Evolutionary conservation across 2,888 invertebrate species (phyloP), one percentile per base, ranked within the genome.

Genomic region (Tortricodes alternella): DNA sequence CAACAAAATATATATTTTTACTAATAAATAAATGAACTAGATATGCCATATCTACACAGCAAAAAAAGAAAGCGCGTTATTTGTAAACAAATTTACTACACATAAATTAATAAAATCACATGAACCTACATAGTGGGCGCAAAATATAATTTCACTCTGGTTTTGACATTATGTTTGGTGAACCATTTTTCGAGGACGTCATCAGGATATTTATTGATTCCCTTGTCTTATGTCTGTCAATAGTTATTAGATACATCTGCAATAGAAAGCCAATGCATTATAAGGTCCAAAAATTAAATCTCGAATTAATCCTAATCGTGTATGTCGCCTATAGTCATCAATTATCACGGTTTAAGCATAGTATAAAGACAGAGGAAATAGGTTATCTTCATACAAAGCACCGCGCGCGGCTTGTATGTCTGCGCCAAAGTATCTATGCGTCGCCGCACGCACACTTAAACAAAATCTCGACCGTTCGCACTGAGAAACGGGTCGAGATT

Each of bases 11-110:
- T 67, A 71, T 73, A 73, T 71, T 69, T 71, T 67, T 73, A n/a
- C 74, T 80, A 81, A 73, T 74, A 78, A 78, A 76, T 73, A 78
- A 79, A 76, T 74, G 66, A 76, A 73, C 70, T 71, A 68, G 66
- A 67, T 70, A 75, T 65, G 65, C 71, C 64, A 59, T 78, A 77
- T 78, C 77, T 79, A 78, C 75, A 76, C 65, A 74, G 71, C 73
- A 62, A 73, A 71, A 71, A 76, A 70, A 71, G 65, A 72, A 71
- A 71, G 70, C 69, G 62, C 65, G 63, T 63, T 62, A 68, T 67
- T 11, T 57, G 59, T 68, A 68, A 70, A 62, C 65, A 50, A 50
- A 32, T 55, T 38, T 44, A 11, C 44, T 56, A 56, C 56, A 56
- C 44, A 44, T 50, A 56, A 56, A 56, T 43, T 43, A 56, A 44